phyloP scores from a whole-genome alignment of 2,888 invertebrate species.

The Buathra laborator region DNA sequence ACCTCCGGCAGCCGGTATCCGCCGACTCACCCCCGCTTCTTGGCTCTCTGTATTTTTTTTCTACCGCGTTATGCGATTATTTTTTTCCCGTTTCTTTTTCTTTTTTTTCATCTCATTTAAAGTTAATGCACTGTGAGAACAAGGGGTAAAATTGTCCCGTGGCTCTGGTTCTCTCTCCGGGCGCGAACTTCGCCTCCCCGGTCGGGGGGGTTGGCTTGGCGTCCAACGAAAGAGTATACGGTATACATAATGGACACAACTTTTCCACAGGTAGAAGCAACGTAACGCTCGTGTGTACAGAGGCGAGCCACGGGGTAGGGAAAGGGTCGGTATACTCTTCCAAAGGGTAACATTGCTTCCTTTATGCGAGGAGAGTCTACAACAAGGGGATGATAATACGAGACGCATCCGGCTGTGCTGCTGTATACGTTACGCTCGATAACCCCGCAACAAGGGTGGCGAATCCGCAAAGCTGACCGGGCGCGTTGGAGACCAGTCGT shows the following conservation, averaged over 20 bases:
- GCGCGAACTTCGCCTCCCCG: not conserved
- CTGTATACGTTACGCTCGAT: conserved; percentile 42
- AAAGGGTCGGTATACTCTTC: not conserved
- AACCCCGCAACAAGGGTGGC: conserved; percentile 14
- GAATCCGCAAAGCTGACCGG: conserved; percentile 14
- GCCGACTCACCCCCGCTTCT: too few relatives aligned
- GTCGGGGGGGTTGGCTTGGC: not conserved
- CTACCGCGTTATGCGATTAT: not conserved
- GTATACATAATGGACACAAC: conserved; percentile 29
- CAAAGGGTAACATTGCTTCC: conserved; percentile 22
- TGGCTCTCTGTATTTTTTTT: too few relatives aligned
- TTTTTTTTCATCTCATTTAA: conserved; percentile 2
- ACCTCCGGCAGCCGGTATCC: too few relatives aligned
- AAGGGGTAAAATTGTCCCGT: conserved; percentile 4
- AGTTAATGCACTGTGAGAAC: conserved; percentile 44
- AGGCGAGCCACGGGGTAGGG: not conserved
- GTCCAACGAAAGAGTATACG: not conserved
- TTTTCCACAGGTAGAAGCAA: conserved; percentile 15
- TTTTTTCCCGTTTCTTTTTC: not conserved
- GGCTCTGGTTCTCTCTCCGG: conserved; percentile 1
- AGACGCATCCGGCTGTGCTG: not conserved
- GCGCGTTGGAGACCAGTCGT: not conserved
- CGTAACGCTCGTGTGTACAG: conserved; percentile 9
- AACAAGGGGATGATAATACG: conserved; percentile 38
- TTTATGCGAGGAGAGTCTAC: conserved; percentile 8